Conservation (phyloP, 2,888 invertebrate species). For the Eugnorisma glareosa region DNA sequence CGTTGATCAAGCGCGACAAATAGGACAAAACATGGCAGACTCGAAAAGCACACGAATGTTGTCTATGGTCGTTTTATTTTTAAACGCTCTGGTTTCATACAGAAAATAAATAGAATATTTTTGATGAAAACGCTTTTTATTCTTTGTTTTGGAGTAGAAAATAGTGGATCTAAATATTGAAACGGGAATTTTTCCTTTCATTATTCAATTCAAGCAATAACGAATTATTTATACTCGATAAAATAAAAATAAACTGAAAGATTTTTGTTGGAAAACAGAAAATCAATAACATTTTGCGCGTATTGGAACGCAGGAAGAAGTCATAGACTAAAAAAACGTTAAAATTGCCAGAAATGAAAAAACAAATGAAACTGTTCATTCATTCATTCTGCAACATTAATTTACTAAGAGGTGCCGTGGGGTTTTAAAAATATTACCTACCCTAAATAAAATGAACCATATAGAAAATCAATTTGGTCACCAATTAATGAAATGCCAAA, state of each 20-base stretch:
- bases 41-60: conserved; percentile 86
- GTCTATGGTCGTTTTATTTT: conserved; percentile 87
- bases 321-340: conserved; percentile 30
- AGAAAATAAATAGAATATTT: conserved; percentile 28
- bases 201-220: not conserved
- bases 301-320: conserved; percentile 55
- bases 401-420: not conserved
- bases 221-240: no score
- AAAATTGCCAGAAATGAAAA: conserved; percentile 35
- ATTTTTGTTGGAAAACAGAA: not conserved
- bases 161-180: not conserved
- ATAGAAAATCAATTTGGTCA: not conserved
- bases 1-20: conserved; percentile 90
- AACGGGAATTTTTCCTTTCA: not conserved
- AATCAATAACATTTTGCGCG: conserved; percentile 64
- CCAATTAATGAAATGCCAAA: not conserved
- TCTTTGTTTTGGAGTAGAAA: not conserved
- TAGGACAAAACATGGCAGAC: conserved; percentile 91
- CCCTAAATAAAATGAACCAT: not conserved
- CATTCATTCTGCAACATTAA: conserved; percentile 6
- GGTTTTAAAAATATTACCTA: not conserved
- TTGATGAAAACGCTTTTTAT: not conserved
- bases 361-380: not conserved
- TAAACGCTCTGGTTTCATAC: conserved; percentile 70
- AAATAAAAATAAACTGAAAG: not conserved